Evolutionary conservation across 1,140 invertebrate genomes (phyloP).

Genomic region (Radopholus similis): DNA sequence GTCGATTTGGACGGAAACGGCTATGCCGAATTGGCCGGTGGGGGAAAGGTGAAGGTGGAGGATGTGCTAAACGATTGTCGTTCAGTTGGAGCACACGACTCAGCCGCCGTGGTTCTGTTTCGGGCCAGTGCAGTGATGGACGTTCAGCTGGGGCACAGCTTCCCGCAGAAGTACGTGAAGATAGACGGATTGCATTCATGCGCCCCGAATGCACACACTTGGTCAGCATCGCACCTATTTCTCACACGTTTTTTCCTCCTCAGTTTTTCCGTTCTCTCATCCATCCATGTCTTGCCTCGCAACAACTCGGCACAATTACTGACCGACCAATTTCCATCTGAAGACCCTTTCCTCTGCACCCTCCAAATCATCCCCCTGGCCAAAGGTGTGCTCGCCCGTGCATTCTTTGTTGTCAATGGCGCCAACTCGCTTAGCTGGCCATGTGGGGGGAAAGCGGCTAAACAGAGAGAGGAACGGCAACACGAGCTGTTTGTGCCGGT

Average conservation of each 20-base stretch:
- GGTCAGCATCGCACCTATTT: slow-evolving; percentile 32
- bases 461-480: background rate
- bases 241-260: background rate
- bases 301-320: slow-evolving; percentile 35
- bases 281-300: slow-evolving; percentile 26
- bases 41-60: background rate
- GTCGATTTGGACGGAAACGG: slow-evolving; percentile 83
- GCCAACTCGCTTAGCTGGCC: slow-evolving; percentile 28
- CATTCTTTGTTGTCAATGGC: slow-evolving; percentile 21
- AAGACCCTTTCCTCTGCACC: slow-evolving; percentile 36
- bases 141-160: slow-evolving; percentile 31
- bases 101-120: slow-evolving; percentile 68
- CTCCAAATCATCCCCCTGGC: slow-evolving; percentile 35
- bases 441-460: slow-evolving; percentile 25
- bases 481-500: slow-evolving; percentile 34
- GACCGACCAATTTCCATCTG: background rate
- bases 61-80: background rate
- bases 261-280: slow-evolving; percentile 34
- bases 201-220: slow-evolving; percentile 39
- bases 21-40: slow-evolving; percentile 77
- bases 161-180: slow-evolving; percentile 40
- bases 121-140: slow-evolving; percentile 47
- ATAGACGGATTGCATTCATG: slow-evolving; percentile 41
- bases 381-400: slow-evolving; percentile 29
- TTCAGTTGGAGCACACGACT: slow-evolving; percentile 76